Evolutionary conservation across 2,113 vertebrate species (phyloP).

Genomic region (Alligator mississippiensis): DNA sequence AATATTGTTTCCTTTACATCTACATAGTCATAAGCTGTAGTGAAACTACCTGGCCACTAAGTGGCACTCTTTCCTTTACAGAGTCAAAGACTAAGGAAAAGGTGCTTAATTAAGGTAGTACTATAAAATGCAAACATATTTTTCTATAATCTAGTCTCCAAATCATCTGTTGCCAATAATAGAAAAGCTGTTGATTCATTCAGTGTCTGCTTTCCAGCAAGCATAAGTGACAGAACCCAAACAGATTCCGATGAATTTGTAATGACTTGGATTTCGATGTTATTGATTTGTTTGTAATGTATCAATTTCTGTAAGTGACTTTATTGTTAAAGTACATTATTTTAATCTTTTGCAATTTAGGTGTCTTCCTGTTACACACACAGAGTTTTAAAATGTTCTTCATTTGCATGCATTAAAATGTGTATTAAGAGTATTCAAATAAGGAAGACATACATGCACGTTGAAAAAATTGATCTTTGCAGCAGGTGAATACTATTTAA

Average conservation of each 20-base stretch:
- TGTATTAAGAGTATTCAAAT: not conserved
- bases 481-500: not conserved
- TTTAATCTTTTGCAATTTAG: not conserved
- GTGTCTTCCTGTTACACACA: not conserved
- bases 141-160: not conserved
- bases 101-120: not conserved
- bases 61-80: slow-evolving; percentile 41
- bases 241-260: not conserved
- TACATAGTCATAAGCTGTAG: not conserved
- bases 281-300: not conserved
- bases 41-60: slow-evolving; percentile 35
- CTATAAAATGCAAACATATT: not conserved
- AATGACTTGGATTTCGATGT: not conserved
- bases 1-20: not conserved
- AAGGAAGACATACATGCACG: not conserved
- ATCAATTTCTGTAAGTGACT: not conserved
- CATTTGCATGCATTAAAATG: not conserved
- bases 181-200: not conserved
- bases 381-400: not conserved
- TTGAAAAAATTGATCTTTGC: not conserved
- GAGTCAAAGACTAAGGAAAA: not conserved
- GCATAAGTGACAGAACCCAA: not conserved
- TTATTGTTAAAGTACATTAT: accelerated
- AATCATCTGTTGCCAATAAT: not conserved
- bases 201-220: not conserved